Evolutionary conservation across 2,888 invertebrate species (phyloP).

Genomic region (Prenolepis imparis): DNA sequence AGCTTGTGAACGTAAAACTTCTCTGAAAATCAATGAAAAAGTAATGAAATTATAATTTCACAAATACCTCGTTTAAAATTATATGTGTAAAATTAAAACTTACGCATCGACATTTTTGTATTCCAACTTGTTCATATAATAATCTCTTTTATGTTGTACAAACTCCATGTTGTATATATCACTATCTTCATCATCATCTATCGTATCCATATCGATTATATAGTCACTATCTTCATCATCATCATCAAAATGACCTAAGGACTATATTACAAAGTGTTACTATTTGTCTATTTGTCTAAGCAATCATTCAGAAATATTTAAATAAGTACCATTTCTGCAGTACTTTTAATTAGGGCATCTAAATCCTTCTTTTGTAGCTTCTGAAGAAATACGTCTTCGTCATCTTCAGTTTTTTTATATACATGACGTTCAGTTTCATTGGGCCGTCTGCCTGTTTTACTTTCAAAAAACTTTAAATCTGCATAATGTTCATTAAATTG

Average conservation of each 20-base stretch:
- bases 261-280: conserved; percentile 66
- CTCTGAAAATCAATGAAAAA: conserved; percentile 87
- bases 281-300: not conserved
- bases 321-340: conserved; percentile 88
- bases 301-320: conserved; percentile 11
- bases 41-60: not conserved
- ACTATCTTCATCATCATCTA: conserved; percentile 81
- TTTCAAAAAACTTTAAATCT: conserved; percentile 94
- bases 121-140: conserved; percentile 96
- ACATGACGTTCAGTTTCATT: conserved; percentile 85
- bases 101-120: conserved; percentile 93
- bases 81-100: conserved; percentile 80
- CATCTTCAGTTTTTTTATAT: conserved; percentile 85
- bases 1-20: conserved; percentile 93
- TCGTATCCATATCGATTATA: conserved; percentile 11
- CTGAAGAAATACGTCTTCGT: conserved; percentile 70
- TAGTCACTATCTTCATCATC: conserved; percentile 58
- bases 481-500: conserved; percentile 92
- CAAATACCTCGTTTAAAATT: too few species aligned
- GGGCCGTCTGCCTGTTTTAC: conserved; percentile 90
- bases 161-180: conserved; percentile 91
- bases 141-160: conserved; percentile 94
- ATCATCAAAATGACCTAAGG: conserved; percentile 75
- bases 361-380: conserved; percentile 86
- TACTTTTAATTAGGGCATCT: conserved; percentile 89